Evolutionary conservation across 2,797 vertebrate species (phyloP), one percentile per base, ranked within the genome.

Genomic region (Acropternis orthonyx): DNA sequence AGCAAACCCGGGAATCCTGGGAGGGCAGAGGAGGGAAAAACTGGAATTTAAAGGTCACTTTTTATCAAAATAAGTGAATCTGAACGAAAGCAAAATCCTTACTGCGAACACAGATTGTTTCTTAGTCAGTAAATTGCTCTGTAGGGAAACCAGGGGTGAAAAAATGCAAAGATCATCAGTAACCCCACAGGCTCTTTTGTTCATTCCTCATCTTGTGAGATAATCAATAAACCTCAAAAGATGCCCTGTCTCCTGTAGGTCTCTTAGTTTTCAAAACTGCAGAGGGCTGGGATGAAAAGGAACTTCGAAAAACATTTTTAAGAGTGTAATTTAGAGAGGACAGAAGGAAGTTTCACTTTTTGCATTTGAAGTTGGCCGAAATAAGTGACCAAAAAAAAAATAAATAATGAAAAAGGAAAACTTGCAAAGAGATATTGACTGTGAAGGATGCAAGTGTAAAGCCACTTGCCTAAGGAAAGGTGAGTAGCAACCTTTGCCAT

Each of bases 121-220:
- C 71, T 34, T 18, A 26, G 13, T n/a, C 56, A 71, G 21, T 75
- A 34, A 83, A 58, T 11, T 59, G 27, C 49, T 69, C 56, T 21
- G 13, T 13, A 32, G 7, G 75, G 68, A 74, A 89, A 67, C 46
- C 8, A 6, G 32, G 6, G 9, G 7, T 36, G 6, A 15, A 77
- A 83, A 83, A 93, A 36, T 28, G 48, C 76, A 71, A 80, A 23
- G 51, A 69, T 46, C 86, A 76, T 71, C 86, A 71, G 28, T 37
- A 69, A 41, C 34, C 23, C 58, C 7, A 39, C 20, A 43, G 0
- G 0, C 16, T 71, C 46, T 67, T 87, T 79, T 85, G 21, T 73
- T 85, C 37, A 10, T 46, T 81, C 54, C 27, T 66, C n/a, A 74
- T 27, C 15, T 52, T 28, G 12, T 34, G 52, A 59, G 34, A 13